Conservation (phyloP, 2,888 invertebrate species). For the Acleris holmiana region DNA sequence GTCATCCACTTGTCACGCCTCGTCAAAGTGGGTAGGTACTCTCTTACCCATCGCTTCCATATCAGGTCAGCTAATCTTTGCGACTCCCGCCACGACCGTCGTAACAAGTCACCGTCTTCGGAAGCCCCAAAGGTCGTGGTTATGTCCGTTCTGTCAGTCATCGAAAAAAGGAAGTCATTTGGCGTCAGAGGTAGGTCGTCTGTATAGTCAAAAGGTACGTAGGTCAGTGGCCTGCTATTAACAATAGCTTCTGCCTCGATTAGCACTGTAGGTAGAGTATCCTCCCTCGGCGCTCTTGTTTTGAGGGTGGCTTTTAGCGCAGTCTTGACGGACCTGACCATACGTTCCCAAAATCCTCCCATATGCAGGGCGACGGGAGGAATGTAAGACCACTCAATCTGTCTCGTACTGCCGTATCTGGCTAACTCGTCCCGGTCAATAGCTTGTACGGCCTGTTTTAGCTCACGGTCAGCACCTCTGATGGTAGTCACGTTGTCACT, state of each 20-base stretch:
- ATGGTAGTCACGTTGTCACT: background rate
- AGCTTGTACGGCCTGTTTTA: background rate
- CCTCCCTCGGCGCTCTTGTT: background rate
- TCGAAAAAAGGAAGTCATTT: background rate
- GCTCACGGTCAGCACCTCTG: background rate
- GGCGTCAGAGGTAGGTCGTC: background rate
- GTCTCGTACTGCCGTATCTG: background rate
- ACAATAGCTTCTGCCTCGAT: background rate
- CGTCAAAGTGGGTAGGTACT: background rate
- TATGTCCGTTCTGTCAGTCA: background rate
- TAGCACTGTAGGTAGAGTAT: background rate
- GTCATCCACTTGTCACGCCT: background rate
- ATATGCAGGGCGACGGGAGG: background rate
- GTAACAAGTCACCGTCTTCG: background rate
- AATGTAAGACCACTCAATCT: background rate
- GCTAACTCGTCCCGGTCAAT: background rate
- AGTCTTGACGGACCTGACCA: background rate
- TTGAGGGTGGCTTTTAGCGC: background rate
- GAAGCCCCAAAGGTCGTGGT: background rate
- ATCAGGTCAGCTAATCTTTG: background rate
- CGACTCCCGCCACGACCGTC: background rate
- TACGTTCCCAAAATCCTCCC: background rate
- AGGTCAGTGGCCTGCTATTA: background rate
- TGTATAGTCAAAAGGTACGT: background rate
- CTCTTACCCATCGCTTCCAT: conserved; percentile 2